Conservation (phyloP, 2,888 invertebrate species). For the Cryptus armator region DNA sequence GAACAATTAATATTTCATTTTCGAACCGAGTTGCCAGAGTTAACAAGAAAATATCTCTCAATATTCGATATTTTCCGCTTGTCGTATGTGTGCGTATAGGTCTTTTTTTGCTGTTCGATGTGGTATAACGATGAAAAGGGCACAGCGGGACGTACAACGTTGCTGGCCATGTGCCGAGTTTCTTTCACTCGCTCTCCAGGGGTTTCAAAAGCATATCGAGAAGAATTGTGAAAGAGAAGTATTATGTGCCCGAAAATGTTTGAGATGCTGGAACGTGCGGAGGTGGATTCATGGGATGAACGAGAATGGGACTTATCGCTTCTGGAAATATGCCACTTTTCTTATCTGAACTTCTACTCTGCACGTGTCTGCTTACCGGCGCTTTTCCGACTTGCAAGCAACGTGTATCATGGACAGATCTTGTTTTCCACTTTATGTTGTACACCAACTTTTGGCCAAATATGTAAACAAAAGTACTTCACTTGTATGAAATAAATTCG, state of each 20-base stretch:
- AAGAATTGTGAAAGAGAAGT: slow-evolving; percentile 46
- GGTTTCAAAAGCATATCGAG: slow-evolving; percentile 17
- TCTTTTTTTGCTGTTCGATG: not conserved
- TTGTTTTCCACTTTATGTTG: not conserved
- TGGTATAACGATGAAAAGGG: slow-evolving; percentile 19
- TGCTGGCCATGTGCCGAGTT: slow-evolving; percentile 61
- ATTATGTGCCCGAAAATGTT: slow-evolving; percentile 36
- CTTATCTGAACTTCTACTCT: slow-evolving; percentile 47
- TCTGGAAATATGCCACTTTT: slow-evolving; percentile 59
- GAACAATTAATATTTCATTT: not conserved
- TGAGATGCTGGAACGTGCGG: slow-evolving; percentile 35
- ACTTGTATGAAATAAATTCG: no score
- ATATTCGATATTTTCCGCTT: not conserved
- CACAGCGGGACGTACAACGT: slow-evolving; percentile 42
- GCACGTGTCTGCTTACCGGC: slow-evolving; percentile 8
- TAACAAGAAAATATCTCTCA: not conserved
- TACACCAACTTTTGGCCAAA: not conserved
- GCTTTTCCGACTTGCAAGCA: slow-evolving; percentile 29
- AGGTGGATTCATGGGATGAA: slow-evolving; percentile 4
- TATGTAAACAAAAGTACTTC: no score
- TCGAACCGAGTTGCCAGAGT: not conserved
- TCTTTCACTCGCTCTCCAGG: slow-evolving; percentile 14
- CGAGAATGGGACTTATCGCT: slow-evolving; percentile 44
- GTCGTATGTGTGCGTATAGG: not conserved
- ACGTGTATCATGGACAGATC: slow-evolving; percentile 18